Conservation (phyloP, 2,888 invertebrate species). For the Tenthredo amoena region DNA sequence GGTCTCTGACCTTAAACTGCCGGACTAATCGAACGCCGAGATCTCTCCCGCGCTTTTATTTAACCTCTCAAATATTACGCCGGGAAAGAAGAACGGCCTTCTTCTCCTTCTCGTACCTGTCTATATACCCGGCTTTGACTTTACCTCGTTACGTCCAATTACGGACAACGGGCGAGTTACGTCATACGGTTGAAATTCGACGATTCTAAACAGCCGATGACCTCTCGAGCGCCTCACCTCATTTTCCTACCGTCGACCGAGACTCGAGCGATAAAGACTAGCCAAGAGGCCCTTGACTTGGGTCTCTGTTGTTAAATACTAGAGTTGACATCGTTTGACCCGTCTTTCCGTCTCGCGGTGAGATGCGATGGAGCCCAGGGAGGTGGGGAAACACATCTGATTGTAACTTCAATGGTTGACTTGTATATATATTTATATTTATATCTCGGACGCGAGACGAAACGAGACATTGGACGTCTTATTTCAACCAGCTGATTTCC, state of each 20-base stretch:
- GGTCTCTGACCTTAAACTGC: constrained; percentile 72
- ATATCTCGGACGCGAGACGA: no score
- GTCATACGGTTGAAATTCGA: no score
- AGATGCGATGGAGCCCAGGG: constrained; percentile 21
- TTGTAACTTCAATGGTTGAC: constrained; percentile 20
- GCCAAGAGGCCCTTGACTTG: constrained; percentile 68
- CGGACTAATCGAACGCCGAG: constrained; percentile 70
- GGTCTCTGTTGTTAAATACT: constrained; percentile 73
- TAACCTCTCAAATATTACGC: not conserved
- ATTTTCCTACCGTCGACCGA: not conserved
- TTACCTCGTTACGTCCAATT: no score
- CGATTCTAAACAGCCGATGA: not conserved
- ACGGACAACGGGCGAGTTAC: no score
- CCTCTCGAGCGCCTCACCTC: constrained; percentile 17
- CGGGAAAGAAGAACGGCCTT: not conserved
- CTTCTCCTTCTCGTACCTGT: not conserved
- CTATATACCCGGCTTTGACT: no score
- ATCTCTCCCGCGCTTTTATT: constrained; percentile 62
- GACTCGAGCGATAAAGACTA: not conserved
- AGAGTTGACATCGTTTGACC: constrained; percentile 76
- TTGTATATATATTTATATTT: no score
- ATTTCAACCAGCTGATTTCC: no score
- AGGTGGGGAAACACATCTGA: constrained; percentile 57
- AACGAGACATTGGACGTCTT: no score
- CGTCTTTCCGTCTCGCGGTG: constrained; percentile 68